A percentile compares a stretch with the other conserved stretches of the same genome.
phyloP scores from a whole-genome alignment of 2,113 vertebrate species.

The Coreoperca whiteheadi region DNA sequence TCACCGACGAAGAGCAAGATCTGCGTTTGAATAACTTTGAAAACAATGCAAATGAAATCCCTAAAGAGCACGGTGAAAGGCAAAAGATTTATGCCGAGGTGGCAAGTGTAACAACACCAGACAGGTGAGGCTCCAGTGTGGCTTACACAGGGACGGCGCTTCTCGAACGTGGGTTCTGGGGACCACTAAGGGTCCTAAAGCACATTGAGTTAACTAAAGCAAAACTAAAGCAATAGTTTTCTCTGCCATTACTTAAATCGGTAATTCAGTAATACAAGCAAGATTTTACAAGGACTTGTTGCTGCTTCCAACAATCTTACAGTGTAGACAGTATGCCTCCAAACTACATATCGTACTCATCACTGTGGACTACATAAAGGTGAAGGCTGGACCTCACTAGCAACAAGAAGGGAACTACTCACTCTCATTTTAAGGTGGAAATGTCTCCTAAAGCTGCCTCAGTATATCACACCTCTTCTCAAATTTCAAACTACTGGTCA shows the following conservation, averaged over 20 bases:
- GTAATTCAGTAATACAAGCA: not conserved
- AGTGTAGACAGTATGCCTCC: not conserved
- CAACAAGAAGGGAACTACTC: not conserved
- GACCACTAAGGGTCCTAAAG: not conserved
- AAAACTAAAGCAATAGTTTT: not conserved
- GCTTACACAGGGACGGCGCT: not conserved
- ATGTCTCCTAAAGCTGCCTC: not conserved
- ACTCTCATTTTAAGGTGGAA: not conserved
- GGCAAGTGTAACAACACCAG: not conserved
- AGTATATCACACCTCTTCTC: not conserved
- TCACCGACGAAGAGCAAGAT: constrained; percentile 19
- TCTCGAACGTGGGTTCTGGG: not conserved
- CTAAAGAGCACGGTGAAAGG: constrained; percentile 11
- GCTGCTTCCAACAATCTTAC: not conserved
- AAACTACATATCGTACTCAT: not conserved
- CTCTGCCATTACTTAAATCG: not conserved
- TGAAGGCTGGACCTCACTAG: not conserved
- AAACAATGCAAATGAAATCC: constrained; percentile 53
- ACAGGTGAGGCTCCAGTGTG: not conserved
- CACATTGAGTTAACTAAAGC: no score
- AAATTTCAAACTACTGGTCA: not conserved
- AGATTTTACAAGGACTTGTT: not conserved
- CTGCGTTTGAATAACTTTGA: constrained; percentile 66
- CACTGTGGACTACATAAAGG: not conserved
- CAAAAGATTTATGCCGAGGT: constrained; percentile 18